These are phyloP conservation scores for Discoglossus pictus DNA, from an alignment of 2,797 vertebrate genomes.

Conservation along the genomic window DNA sequence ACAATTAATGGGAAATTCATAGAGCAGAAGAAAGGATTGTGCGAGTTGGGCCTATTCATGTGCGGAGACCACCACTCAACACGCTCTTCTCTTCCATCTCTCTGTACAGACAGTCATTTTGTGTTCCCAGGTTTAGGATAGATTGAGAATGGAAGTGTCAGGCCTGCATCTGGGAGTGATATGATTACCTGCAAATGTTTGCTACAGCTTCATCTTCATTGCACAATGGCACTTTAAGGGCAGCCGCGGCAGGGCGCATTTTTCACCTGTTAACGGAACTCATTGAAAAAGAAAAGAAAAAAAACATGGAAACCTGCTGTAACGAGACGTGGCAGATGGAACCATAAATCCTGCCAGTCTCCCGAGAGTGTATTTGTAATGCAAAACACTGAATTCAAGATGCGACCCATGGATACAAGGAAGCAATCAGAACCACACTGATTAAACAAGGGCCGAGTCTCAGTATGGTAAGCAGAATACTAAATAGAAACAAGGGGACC, in stretches of 20 bases:
- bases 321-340: constrained; percentile 68
- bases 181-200: constrained; percentile 5
- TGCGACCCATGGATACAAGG: constrained; percentile 64
- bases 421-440: constrained; percentile 71
- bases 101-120: too few species aligned
- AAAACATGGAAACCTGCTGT: constrained; percentile 42
- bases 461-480: constrained; percentile 56
- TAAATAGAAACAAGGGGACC: constrained; percentile 61
- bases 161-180: too few species aligned
- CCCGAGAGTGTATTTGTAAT: constrained; percentile 71
- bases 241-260: constrained; percentile 43
- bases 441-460: constrained; percentile 69
- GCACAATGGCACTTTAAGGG: constrained; percentile 52
- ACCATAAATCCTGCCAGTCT: constrained; percentile 63
- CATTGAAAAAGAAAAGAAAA: constrained; percentile 36
- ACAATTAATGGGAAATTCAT: background rate
- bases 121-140: too few species aligned
- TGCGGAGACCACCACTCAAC: too few species aligned
- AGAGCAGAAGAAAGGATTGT: background rate
- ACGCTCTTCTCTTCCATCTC: too few species aligned
- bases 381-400: constrained; percentile 70
- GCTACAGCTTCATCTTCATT: constrained; percentile 44
- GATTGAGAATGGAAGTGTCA: too few species aligned
- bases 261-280: constrained; percentile 61
- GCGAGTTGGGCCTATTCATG: background rate